Evolutionary conservation across 2,797 vertebrate species (phyloP), one percentile per base, ranked within the genome.

Genomic region (Clarias laeviceps): DNA sequence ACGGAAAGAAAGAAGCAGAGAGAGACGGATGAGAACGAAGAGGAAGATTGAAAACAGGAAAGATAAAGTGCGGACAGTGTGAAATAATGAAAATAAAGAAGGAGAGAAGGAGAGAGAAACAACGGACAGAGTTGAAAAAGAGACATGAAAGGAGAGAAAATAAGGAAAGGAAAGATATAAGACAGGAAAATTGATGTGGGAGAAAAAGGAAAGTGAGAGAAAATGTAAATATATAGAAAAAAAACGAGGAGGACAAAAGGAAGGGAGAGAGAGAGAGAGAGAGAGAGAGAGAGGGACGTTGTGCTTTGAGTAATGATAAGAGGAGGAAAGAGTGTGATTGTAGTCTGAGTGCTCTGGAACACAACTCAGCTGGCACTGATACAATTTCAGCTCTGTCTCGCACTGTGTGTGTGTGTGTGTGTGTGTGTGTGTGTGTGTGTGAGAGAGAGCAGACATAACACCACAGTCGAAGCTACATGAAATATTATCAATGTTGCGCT

Each of bases 301-400:
- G 9, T 78, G 56, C 20, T 78, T 78, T 59, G 32, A 61, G 76
- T 62, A 62, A 79, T 62, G 57, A 79, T 79, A 40, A 62, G 32
- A 62, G 20, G 27, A 61, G 90, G 92, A 88, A 84, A 92, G 90
- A 91, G 88, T 92, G 91, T 93, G 93, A 94, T 93, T 93, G 93
- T 87, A 15, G 87, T 82, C 83, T 11, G 72, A 88, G 91, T 72
- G 85, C 74, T 87, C 85, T 68, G 81, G 84, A 65, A 81, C 86
- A 62, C 79, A 84, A 84, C 82, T 73, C 61, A 87, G 40, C 45
- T 85, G 84, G 79, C 86, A 37, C 72, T 74, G 80, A 69, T 65
- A 57, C 89, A 80, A 87, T 88, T 88, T 83, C 79, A 76, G 59
- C 27, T 68, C 80, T 22, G 73, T 82, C 80, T 74, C 57, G 9